A percentile compares a stretch with the other conserved stretches of the same genome.
Evolutionary conservation across 2,888 invertebrate genomes (phyloP).

Genomic region (Exocentrus adspersus): DNA sequence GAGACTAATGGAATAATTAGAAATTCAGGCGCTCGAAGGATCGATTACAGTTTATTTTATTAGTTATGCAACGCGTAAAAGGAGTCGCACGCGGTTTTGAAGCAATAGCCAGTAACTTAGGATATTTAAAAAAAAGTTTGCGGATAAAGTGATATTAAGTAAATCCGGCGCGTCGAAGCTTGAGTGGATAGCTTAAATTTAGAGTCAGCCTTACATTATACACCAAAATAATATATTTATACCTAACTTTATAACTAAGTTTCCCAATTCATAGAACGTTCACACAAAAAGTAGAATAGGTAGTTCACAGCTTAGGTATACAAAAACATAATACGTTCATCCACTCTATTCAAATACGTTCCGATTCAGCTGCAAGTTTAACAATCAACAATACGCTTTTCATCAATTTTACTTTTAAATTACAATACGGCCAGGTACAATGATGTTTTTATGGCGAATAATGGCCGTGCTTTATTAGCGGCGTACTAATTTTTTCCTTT

Average conservation of each 20-base stretch:
- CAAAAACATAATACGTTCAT: conserved; percentile 31
- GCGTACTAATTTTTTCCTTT: conserved; percentile 20
- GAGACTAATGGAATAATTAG: not conserved
- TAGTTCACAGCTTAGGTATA: conserved; percentile 36
- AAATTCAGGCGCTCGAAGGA: not conserved
- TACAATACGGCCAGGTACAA: conserved; percentile 15
- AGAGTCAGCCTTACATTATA: conserved; percentile 59
- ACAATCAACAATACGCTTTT: conserved; percentile 44
- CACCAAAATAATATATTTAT: conserved; percentile 55
- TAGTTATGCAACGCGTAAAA: not conserved
- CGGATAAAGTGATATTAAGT: conserved; percentile 36
- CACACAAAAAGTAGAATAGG: conserved; percentile 47
- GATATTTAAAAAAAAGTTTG: conserved; percentile 49
- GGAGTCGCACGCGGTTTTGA: not conserved
- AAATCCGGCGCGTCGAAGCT: conserved; percentile 27
- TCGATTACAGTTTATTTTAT: not conserved
- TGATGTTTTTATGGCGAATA: conserved; percentile 9
- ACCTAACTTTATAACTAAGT: conserved; percentile 35
- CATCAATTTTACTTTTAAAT: conserved; percentile 37
- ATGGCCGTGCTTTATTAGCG: conserved; percentile 13
- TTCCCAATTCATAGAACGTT: conserved; percentile 47
- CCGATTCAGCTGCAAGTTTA: conserved; percentile 42
- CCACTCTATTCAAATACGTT: conserved; percentile 30
- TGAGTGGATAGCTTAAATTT: conserved; percentile 44
- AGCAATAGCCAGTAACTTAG: conserved; percentile 25